phyloP scores from a whole-genome alignment of 1,140 invertebrate genomes.

The Sinonovacula constricta region DNA sequence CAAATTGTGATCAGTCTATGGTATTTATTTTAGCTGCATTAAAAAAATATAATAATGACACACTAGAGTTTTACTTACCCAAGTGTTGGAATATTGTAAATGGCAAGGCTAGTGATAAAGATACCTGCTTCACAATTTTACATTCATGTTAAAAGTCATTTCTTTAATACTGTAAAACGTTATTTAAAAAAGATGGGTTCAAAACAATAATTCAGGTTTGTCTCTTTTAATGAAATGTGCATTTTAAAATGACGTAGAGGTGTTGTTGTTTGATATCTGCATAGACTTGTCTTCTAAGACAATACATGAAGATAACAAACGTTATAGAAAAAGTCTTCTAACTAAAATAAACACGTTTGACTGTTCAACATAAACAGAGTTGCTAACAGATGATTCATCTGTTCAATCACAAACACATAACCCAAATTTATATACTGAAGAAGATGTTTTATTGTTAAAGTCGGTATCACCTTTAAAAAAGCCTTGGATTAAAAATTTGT shows the following conservation, averaged over 20 bases:
- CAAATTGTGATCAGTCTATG: conserved; percentile 24
- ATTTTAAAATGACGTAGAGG: background rate
- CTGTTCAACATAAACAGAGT: too few relatives aligned
- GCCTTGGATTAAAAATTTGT: background rate
- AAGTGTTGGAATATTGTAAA: too few relatives aligned
- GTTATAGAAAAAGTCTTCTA: background rate
- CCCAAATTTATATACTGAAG: conserved; percentile 8
- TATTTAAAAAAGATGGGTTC: too few relatives aligned
- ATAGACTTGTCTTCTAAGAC: background rate
- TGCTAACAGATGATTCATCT: background rate
- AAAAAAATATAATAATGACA: conserved; percentile 22
- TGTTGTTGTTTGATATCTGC: background rate
- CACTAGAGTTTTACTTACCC: background rate
- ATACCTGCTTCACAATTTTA: too few relatives aligned
- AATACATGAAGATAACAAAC: background rate
- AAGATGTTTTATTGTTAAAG: background rate
- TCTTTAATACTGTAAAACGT: too few relatives aligned
- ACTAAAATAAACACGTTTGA: too few relatives aligned
- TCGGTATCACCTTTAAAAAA: background rate
- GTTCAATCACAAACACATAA: background rate
- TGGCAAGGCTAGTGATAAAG: too few relatives aligned
- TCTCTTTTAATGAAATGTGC: conserved; percentile 13
- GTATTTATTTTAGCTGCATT: conserved; percentile 12
- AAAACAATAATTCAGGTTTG: too few relatives aligned
- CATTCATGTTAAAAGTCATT: too few relatives aligned